Evolutionary conservation across 2,888 invertebrate species (phyloP).

Genomic region (Acleris literana): DNA sequence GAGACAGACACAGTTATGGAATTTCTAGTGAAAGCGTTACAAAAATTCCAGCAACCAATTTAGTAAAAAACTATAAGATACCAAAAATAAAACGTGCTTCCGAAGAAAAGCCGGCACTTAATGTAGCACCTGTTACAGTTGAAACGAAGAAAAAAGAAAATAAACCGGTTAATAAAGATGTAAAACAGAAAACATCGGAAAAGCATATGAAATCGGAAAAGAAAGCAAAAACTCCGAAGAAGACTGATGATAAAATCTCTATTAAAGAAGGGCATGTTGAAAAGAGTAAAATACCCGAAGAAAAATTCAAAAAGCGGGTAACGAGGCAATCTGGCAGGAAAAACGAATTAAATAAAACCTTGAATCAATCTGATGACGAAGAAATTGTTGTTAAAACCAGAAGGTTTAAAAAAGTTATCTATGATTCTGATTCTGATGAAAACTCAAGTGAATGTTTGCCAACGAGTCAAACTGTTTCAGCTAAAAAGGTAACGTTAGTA

Average conservation of each 20-base stretch:
- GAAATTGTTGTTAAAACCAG: slow-evolving; percentile 41
- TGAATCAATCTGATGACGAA: slow-evolving; percentile 20
- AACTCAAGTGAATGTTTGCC: slow-evolving; percentile 17
- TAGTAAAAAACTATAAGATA: slow-evolving; percentile 78
- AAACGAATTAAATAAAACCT: slow-evolving; percentile 37
- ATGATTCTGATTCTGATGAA: slow-evolving; percentile 60
- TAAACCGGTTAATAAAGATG: slow-evolving; percentile 33
- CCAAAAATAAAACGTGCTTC: slow-evolving; percentile 72
- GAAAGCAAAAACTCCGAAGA: slow-evolving; percentile 16
- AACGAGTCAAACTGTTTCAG: slow-evolving; percentile 30
- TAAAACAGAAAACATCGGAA: slow-evolving; percentile 35
- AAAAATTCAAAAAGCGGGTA: slow-evolving; percentile 45
- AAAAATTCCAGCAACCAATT: slow-evolving; percentile 65
- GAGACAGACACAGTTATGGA: slow-evolving; percentile 61
- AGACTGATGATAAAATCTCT: slow-evolving; percentile 9
- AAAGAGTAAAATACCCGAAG: slow-evolving; percentile 5
- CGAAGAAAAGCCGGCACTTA: slow-evolving; percentile 42
- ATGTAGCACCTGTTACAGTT: slow-evolving; percentile 2
- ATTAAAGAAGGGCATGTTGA: slow-evolving; percentile 11
- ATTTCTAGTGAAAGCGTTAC: slow-evolving; percentile 75
- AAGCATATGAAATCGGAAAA: slow-evolving; percentile 31
- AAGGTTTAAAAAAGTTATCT: slow-evolving; percentile 53
- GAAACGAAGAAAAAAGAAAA: slow-evolving; percentile 34
- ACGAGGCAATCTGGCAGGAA: slow-evolving; percentile 54
- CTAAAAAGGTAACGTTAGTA: slow-evolving; percentile 5